Base-by-base conservation (phyloP, 2,888 invertebrate genomes). In the Hesperia comma region DNA sequence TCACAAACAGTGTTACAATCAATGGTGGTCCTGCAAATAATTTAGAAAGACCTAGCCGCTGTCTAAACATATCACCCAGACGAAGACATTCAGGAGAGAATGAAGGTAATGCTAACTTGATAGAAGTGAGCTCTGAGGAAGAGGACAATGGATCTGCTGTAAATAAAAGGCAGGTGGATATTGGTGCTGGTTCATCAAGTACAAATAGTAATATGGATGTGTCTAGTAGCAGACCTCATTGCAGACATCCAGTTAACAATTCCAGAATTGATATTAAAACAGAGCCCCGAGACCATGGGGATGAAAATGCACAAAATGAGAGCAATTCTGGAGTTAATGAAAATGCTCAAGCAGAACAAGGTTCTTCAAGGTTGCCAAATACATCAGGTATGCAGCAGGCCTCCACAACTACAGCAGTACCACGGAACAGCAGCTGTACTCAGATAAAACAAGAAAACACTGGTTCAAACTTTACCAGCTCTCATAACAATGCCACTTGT, bases 121-220 rank as follows among this genome's bases (percentile, higher is more conserved):
- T 93, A 75, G 93, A 92, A 81, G 86, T 93, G 2, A 92, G 92
- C 75, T 93, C 93, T 56, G 93, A 92, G 72, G 93, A 93, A 63
- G 93, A 93, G 74, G 93, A 93, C 43, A 84, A 86, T 78, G 74
- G 75, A 21, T 72, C 80, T 33, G 71, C 73, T 32, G 85, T 86
- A n/a, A 83, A 82, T 70, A 89, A 85, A 70, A 84, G 82, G 64
- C 84, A 77, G 67, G 79, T 81, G 76, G 83, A 85, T 33, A 84
- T 73, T 75, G 80, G 77, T 69, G 75, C 73, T 57, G 78, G 74
- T 56, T 70, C 68, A 53, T 49, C 46, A 19, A 58, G 41, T 33
- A 53, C 53, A 12, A 58, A 40, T 32, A 53, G 19, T 41, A 54
- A 26, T 53, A 58, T 58, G 40, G 51, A 64, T 58, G 64, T 54